Conservation (phyloP, 1,140 invertebrate species). For the Eufriesea mexicana region DNA sequence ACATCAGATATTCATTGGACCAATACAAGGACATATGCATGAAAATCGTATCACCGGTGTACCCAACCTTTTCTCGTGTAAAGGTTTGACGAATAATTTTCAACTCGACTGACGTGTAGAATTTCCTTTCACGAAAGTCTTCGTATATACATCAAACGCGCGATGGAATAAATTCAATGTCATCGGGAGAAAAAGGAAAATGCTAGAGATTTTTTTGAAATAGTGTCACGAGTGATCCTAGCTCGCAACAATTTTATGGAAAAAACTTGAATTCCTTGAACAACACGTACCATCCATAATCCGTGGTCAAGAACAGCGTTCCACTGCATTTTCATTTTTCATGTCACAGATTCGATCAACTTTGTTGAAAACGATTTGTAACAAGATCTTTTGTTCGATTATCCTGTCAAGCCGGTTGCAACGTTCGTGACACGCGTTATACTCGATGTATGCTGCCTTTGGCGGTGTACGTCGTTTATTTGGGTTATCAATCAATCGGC, state of each 20-base stretch:
- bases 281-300: no score
- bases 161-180: background rate
- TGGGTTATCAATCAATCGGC: background rate
- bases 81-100: background rate
- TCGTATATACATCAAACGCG: background rate
- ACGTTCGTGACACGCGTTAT: background rate
- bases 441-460: background rate
- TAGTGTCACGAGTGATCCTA: background rate
- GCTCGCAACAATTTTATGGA: background rate
- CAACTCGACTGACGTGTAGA: background rate
- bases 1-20: slow-evolving; percentile 27
- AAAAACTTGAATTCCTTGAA: background rate
- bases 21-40: background rate
- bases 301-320: no score
- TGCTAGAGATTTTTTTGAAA: background rate
- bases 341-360: background rate
- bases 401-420: no score
- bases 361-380: no score
- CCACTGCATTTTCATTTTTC: background rate
- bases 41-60: background rate
- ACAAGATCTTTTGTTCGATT: background rate
- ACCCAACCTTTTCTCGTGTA: background rate
- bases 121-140: background rate
- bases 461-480: background rate
- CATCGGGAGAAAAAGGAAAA: background rate